Conservation (phyloP, 2,888 invertebrate genomes). For the Nezara viridula region DNA sequence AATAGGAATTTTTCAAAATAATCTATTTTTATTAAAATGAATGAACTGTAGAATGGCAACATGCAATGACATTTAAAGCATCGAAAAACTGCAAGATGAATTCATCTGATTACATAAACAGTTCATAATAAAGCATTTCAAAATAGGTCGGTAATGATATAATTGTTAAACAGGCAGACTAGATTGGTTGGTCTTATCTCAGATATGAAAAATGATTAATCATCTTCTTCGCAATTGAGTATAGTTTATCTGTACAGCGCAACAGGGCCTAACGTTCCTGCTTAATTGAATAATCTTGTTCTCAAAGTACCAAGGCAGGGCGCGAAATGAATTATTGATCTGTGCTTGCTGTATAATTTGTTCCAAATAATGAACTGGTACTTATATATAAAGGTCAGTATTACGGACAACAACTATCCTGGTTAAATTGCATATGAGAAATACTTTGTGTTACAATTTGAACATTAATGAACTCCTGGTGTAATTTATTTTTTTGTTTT, state of each 20-base stretch:
- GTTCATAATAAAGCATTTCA: background rate
- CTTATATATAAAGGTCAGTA: background rate
- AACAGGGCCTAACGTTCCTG: background rate
- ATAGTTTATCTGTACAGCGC: background rate
- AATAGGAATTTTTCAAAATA: no score
- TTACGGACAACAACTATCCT: background rate
- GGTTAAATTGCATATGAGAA: background rate
- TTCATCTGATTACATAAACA: no score
- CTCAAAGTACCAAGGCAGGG: background rate
- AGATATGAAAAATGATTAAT: background rate
- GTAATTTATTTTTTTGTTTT: no score
- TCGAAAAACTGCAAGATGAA: no score
- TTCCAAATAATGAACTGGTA: background rate
- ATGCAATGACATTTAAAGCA: no score
- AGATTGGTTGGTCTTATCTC: background rate
- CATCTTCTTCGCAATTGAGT: background rate
- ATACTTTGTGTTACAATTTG: no score
- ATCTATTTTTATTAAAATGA: no score
- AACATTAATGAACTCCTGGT: no score
- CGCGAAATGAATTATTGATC: background rate
- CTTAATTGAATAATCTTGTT: conserved; percentile 18
- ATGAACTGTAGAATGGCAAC: no score
- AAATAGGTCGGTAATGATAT: background rate
- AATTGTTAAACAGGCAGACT: background rate
- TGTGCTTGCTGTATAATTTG: background rate